phyloP scores from a whole-genome alignment of 2,797 vertebrate species.

The Cyprinodon diabolis region DNA sequence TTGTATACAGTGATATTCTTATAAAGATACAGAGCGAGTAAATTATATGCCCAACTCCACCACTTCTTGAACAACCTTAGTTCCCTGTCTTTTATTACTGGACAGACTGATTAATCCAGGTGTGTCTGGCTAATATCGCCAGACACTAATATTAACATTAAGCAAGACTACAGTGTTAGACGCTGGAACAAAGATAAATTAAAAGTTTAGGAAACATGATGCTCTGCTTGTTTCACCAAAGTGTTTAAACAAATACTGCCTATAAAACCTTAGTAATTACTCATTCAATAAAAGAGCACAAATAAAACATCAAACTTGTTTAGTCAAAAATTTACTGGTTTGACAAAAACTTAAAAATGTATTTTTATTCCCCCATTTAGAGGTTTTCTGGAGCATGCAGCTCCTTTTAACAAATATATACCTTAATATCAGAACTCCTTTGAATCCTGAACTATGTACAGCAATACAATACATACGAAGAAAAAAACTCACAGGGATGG shows the following conservation, averaged over 20 bases:
- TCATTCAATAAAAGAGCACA: neutral
- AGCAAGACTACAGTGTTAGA: neutral
- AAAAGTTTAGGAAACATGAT: neutral
- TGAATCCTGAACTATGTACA: neutral
- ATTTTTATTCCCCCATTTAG: neutral
- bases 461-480: neutral
- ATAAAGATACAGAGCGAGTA: no score
- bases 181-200: neutral
- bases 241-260: neutral
- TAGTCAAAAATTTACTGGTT: neutral
- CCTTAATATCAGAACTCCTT: neutral
- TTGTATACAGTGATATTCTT: no score
- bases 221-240: neutral
- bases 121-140: no score
- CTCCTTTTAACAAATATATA: neutral
- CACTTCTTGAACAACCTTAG: no score
- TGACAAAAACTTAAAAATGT: neutral
- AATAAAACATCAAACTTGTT: neutral
- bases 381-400: no score
- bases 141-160: neutral
- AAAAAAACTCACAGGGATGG: no score
- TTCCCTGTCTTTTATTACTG: no score
- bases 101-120: no score
- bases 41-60: no score
- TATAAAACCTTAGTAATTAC: neutral